These are phyloP conservation scores for Nysson spinosus DNA, from an alignment of 2,888 invertebrate species.

Conservation along the genomic window DNA sequence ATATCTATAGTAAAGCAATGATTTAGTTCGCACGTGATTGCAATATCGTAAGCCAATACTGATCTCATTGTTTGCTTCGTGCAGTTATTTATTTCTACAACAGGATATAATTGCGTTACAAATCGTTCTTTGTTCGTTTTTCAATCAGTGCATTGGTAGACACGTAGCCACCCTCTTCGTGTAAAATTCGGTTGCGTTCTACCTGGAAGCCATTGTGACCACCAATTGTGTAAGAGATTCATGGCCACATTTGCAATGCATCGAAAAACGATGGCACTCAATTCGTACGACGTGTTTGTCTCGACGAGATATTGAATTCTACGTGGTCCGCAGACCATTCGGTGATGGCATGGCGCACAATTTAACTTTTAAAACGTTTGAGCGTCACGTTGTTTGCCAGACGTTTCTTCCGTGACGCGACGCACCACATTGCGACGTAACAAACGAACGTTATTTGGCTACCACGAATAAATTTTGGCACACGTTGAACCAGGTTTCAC, in stretches of 20 bases:
- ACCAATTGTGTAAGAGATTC: slow-evolving; percentile 56
- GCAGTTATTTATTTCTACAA: slow-evolving; percentile 24
- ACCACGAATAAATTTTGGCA: slow-evolving; percentile 1
- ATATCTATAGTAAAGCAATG: too few species aligned
- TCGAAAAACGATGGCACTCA: slow-evolving; percentile 59
- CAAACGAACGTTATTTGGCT: slow-evolving; percentile 34
- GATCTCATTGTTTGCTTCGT: slow-evolving; percentile 10
- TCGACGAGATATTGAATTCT: slow-evolving; percentile 54
- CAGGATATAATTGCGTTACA: slow-evolving; percentile 9
- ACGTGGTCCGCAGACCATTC: slow-evolving; percentile 20
- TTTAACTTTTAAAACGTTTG: slow-evolving; percentile 63
- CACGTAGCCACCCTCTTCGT: not conserved
- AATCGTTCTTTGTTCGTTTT: slow-evolving; percentile 9
- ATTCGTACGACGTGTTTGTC: slow-evolving; percentile 45
- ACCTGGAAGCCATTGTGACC: slow-evolving; percentile 14
- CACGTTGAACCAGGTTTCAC: too few species aligned
- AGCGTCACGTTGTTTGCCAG: slow-evolving; percentile 37
- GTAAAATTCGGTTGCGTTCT: slow-evolving; percentile 6
- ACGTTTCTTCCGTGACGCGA: slow-evolving; percentile 34
- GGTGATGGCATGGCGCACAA: slow-evolving; percentile 20
- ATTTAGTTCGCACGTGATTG: not conserved
- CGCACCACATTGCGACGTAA: slow-evolving; percentile 31
- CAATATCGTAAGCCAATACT: not conserved
- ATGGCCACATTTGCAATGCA: slow-evolving; percentile 60
- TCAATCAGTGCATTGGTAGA: slow-evolving; percentile 1